phyloP scores from a whole-genome alignment of 2,888 invertebrate genomes.

The Drosophila lutescens region DNA sequence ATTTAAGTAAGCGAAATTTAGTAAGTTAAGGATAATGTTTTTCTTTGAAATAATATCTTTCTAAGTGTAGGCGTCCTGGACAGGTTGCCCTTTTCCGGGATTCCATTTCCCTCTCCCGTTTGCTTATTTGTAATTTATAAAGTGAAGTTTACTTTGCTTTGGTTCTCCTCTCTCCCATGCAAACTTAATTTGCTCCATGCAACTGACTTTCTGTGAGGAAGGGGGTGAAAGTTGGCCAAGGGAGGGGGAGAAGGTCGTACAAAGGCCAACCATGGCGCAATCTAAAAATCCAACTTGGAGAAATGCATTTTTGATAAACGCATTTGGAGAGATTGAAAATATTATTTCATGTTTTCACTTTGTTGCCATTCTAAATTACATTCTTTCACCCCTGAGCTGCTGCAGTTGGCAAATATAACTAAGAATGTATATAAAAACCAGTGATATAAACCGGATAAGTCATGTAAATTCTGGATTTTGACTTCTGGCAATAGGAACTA shows the following conservation, averaged over 20 bases:
- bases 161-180: conserved; percentile 21
- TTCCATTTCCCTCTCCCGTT: conserved; percentile 36
- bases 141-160: conserved; percentile 67
- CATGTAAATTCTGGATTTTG: not conserved
- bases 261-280: conserved; percentile 15
- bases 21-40: not conserved
- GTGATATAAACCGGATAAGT: not conserved
- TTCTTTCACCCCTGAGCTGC: not conserved
- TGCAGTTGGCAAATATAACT: not conserved
- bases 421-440: not conserved
- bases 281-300: conserved; percentile 18
- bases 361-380: conserved; percentile 3
- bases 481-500: no score
- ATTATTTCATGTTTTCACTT: conserved; percentile 1
- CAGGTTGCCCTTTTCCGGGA: conserved; percentile 24
- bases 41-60: not conserved
- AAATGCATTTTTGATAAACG: conserved; percentile 44
- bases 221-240: not conserved
- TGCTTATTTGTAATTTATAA: conserved; percentile 79
- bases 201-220: conserved; percentile 13
- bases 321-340: conserved; percentile 25
- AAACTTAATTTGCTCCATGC: conserved; percentile 61
- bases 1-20: no score
- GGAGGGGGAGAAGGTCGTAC: not conserved
- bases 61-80: not conserved